Conservation (phyloP, 2,797 vertebrate genomes). For the Delichon dasypus region DNA sequence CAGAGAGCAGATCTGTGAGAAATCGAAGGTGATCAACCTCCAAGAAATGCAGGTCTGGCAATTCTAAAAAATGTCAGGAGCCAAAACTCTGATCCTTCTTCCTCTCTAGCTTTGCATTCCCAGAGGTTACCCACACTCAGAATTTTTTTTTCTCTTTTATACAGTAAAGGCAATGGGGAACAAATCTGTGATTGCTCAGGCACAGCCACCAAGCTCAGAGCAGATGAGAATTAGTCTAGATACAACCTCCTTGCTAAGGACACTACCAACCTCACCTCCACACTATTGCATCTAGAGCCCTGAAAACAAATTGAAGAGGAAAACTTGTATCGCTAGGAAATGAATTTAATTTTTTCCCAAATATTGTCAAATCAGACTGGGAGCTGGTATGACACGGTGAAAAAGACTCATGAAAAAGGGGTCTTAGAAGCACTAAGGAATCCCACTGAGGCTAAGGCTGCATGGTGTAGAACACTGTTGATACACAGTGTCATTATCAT, state of each 20-base stretch:
- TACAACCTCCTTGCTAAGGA: neutral
- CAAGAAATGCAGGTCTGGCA: neutral
- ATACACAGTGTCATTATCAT: neutral
- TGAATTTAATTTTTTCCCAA: rapidly evolving
- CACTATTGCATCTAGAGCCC: neutral
- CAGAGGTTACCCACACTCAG: neutral
- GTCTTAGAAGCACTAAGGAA: neutral
- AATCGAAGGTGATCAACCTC: neutral
- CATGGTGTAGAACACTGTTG: neutral
- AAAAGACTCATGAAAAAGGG: neutral
- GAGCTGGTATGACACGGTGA: rapidly evolving
- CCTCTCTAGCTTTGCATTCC: neutral
- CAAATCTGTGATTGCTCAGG: neutral
- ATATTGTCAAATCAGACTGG: neutral
- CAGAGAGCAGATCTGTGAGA: neutral
- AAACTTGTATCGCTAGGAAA: neutral
- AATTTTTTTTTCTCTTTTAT: neutral
- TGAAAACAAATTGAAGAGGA: neutral
- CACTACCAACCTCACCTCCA: neutral
- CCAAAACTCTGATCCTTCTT: neutral
- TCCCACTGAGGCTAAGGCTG: neutral
- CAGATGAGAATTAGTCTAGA: neutral
- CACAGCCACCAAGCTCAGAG: neutral
- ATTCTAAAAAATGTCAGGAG: neutral
- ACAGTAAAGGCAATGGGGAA: neutral